A percentile compares a stretch with the other conserved stretches of the same genome.
Evolutionary conservation across 2,113 vertebrate genomes (phyloP).

Genomic region (Menidia beryllina): DNA sequence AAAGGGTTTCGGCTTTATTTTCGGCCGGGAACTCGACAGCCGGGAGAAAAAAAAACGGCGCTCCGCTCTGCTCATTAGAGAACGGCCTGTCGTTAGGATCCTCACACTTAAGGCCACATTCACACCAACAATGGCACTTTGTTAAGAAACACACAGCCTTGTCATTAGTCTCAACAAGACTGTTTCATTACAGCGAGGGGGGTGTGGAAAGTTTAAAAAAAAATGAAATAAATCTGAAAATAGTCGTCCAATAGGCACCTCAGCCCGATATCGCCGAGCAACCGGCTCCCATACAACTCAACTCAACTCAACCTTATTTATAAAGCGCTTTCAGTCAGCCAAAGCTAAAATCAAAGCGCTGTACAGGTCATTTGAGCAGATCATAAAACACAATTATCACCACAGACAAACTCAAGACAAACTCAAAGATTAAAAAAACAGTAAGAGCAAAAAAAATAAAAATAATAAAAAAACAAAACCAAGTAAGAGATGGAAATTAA

Average conservation of each 20-base stretch:
- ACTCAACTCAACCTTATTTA: too few species aligned
- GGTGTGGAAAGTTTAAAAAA: not conserved
- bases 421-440: too few species aligned
- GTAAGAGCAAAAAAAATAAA: too few species aligned
- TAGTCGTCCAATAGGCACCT: constrained; percentile 17
- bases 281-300: too few species aligned
- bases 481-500: too few species aligned
- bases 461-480: too few species aligned
- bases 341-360: too few species aligned
- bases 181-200: constrained; percentile 33
- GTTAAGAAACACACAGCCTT: constrained; percentile 29
- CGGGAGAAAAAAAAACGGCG: constrained; percentile 34
- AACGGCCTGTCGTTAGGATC: constrained; percentile 29
- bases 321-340: too few species aligned
- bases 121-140: constrained; percentile 60
- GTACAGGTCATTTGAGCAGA: too few species aligned
- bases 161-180: constrained; percentile 55
- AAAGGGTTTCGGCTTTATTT: constrained; percentile 13
- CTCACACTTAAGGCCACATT: constrained; percentile 43
- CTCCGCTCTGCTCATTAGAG: constrained; percentile 31
- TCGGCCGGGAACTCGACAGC: constrained; percentile 44
- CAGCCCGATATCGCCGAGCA: constrained; percentile 22
- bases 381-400: too few species aligned
- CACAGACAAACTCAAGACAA: too few species aligned
- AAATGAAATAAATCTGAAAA: not conserved